Evolutionary conservation across 2,797 vertebrate genomes (phyloP), one percentile per base, ranked within the genome.

Genomic region (Mus spretus): DNA sequence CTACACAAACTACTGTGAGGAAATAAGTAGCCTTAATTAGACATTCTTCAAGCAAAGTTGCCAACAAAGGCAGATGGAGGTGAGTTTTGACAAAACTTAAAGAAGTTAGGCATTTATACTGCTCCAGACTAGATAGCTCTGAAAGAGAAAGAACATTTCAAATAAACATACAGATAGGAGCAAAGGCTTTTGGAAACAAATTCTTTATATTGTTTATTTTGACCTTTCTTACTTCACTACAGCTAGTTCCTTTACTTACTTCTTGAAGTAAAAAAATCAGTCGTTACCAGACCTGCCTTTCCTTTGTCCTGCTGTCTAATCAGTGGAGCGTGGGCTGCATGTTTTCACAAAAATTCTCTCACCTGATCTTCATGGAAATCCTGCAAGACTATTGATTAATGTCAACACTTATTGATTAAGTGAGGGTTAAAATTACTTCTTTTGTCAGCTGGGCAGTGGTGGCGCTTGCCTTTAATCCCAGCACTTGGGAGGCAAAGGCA

Each of bases 211-310:
- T 17, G 31, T 34, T 75, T 86, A 0, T 81, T 65, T 81, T 50
- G 77, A n/a, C 61, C 75, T 82, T 91, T 91, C 57, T 6, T 61
- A 24, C 87, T 85, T 85, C 40, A 47, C 44, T 40, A 9, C 63
- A 47, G 11, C 89, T 53, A 81, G 37, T 90, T 7, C 65, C 63
- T 70, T 90, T 72, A 63, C 86, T 90, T 72, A 63, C 86, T 90
- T 91, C 91, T 87, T 53, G 67, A 89, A 75, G 55, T 63, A 83
- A 93, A 92, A 91, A 40, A 31, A 10, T 92, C 72, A 63, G 77
- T 79, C 86, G 24, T n/a, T 47, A 34, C 19, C 17, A 57, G 26
- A n/a, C 26, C 61, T 90, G 53, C 47, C 61, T 40, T 70, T 44
- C n/a, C 75, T 90, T 81, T 37, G 37, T 59, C 24, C 26, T 79